A percentile compares a stretch with the other conserved stretches of the same genome.
Evolutionary conservation across 2,797 vertebrate genomes (phyloP).

Genomic region (Ctenosaura bakeri): DNA sequence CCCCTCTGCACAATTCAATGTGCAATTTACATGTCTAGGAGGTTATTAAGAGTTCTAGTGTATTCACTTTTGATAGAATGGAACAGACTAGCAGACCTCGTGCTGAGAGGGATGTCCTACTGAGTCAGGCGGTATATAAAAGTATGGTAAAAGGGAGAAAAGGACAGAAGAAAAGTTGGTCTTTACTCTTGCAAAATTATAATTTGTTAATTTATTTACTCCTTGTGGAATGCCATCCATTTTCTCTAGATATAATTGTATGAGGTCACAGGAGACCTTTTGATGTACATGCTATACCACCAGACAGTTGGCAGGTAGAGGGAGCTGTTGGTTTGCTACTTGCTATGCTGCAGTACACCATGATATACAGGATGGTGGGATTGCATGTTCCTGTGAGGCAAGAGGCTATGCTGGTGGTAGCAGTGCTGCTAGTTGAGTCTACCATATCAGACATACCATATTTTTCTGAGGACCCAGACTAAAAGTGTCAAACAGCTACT

Average conservation of each 20-base stretch:
- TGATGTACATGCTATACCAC: too few species aligned
- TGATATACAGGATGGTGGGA: too few species aligned
- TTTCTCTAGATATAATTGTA: background rate
- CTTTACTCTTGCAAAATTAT: background rate
- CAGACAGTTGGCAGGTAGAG: background rate
- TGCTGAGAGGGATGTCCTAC: slow-evolving; percentile 1
- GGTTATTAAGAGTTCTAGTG: slow-evolving; percentile 7
- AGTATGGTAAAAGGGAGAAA: background rate
- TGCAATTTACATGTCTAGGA: slow-evolving; percentile 19
- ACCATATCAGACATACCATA: too few species aligned
- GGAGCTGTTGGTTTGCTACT: background rate
- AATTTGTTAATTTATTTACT: background rate
- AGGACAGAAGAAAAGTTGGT: background rate
- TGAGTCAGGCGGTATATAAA: too few species aligned
- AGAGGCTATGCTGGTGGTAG: too few species aligned
- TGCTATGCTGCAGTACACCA: background rate
- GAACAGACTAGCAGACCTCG: background rate
- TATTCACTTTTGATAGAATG: slow-evolving; percentile 1
- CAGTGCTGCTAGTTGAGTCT: too few species aligned
- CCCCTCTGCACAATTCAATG: slow-evolving; percentile 18
- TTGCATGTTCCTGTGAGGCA: too few species aligned
- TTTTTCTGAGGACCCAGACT: too few species aligned
- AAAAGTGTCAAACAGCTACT: too few species aligned
- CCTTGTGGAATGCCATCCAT: background rate
- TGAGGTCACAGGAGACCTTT: background rate